A percentile compares a stretch with the other conserved stretches of the same genome.
These are phyloP conservation scores for Tetramorium simillimum DNA, from an alignment of 1,140 invertebrate genomes.

Conservation along the genomic window DNA sequence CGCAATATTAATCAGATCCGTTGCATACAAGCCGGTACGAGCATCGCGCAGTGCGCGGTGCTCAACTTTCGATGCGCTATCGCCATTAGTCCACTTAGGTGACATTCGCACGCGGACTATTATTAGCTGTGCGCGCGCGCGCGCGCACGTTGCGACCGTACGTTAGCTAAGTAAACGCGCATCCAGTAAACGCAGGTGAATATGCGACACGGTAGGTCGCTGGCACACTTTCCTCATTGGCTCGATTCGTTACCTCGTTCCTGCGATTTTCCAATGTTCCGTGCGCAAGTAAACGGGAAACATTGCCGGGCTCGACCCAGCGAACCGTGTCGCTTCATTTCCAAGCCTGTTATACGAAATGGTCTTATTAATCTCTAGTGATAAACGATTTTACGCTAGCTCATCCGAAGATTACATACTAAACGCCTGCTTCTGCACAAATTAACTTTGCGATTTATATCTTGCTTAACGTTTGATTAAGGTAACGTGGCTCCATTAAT, in stretches of 20 bases:
- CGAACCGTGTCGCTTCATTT: constrained; percentile 38
- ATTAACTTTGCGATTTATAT: not conserved
- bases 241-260: constrained; percentile 77
- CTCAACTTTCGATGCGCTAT: constrained; percentile 29
- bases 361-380: constrained; percentile 35
- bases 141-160: constrained; percentile 22
- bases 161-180: constrained; percentile 52
- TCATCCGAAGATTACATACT: not conserved
- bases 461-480: not conserved
- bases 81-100: constrained; percentile 58
- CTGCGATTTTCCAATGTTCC: constrained; percentile 62
- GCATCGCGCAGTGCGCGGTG: not conserved
- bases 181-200: constrained; percentile 51
- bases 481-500: not conserved
- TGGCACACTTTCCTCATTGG: constrained; percentile 83
- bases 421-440: not conserved
- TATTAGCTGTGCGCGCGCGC: constrained; percentile 20
- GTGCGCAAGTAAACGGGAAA: constrained; percentile 25
- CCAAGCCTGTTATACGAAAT: constrained; percentile 17
- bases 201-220: constrained; percentile 76
- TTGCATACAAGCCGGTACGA: not conserved
- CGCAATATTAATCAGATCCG: not conserved
- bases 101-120: constrained; percentile 6
- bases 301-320: not conserved
- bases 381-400: constrained; percentile 10